Percentiles rank a stretch among this genome's conserved stretches.
phyloP scores from a whole-genome alignment of 2,113 vertebrate species.

The Nothoprocta pentlandii region DNA sequence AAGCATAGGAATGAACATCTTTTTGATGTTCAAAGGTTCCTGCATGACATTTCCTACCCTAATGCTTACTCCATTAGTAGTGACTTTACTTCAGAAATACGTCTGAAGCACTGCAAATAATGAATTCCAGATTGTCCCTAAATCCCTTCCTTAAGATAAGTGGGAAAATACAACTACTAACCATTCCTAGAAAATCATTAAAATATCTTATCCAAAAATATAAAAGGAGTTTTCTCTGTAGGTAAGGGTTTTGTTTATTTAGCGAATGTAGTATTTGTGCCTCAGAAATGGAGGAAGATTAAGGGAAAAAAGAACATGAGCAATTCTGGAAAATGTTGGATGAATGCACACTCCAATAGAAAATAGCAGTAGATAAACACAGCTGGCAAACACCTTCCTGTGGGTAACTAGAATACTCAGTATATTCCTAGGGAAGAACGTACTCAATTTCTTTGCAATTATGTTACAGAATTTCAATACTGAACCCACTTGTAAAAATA shows the following conservation, averaged over 20 bases:
- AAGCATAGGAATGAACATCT: background rate
- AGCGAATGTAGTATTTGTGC: background rate
- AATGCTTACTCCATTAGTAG: background rate
- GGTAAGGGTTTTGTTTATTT: background rate
- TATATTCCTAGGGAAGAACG: background rate
- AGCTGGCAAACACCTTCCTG: background rate
- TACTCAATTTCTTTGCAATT: background rate
- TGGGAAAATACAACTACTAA: background rate
- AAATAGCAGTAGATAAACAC: background rate
- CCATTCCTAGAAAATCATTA: background rate
- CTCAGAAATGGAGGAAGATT: background rate
- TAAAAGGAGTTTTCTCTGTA: background rate
- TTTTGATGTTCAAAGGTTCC: background rate
- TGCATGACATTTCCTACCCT: background rate
- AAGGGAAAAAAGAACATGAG: background rate
- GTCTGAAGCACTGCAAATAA: background rate
- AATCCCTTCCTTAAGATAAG: background rate
- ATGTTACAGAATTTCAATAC: background rate
- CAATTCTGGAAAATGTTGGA: background rate
- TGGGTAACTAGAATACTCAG: background rate
- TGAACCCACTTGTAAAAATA: background rate
- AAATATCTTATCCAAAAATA: background rate
- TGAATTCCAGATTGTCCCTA: background rate
- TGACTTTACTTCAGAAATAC: background rate
- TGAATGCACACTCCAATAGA: background rate